Conservation (phyloP, 2,113 vertebrate species). For the Spheniscus mendiculus region DNA sequence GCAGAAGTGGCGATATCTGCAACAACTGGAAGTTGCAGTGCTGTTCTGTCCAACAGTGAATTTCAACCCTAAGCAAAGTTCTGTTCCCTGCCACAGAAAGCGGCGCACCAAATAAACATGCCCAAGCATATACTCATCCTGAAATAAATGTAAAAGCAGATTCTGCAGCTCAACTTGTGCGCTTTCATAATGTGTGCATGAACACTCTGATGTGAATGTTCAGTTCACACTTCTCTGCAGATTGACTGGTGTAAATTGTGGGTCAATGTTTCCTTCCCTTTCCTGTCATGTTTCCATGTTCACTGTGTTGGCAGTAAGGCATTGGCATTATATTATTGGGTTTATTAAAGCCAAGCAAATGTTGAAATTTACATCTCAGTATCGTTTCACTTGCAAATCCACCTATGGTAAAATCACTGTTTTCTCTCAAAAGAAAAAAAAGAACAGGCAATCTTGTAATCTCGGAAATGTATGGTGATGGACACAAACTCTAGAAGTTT, state of each 20-base stretch:
- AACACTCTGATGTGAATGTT: neutral
- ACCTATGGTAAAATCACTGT: neutral
- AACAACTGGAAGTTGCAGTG: neutral
- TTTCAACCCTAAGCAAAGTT: neutral
- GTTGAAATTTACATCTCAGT: neutral
- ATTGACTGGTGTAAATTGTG: neutral
- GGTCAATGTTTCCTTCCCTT: neutral
- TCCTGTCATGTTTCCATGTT: neutral
- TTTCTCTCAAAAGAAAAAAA: neutral
- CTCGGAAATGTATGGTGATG: neutral
- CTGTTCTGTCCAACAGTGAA: too few relatives aligned
- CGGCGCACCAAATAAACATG: fast-evolving
- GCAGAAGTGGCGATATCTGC: neutral
- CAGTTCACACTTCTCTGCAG: neutral
- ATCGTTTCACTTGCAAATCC: neutral
- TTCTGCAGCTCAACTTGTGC: fast-evolving
- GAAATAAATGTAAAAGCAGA: neutral
- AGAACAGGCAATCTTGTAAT: neutral
- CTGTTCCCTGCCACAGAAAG: neutral
- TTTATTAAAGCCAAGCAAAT: neutral
- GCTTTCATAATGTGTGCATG: fast-evolving
- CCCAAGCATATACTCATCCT: neutral
- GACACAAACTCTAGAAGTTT: neutral
- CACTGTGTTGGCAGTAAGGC: neutral
- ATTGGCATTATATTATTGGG: neutral